These are phyloP conservation scores for Pristionchus exspectatus DNA, from an alignment of 2,888 invertebrate species.

Conservation along the genomic window DNA sequence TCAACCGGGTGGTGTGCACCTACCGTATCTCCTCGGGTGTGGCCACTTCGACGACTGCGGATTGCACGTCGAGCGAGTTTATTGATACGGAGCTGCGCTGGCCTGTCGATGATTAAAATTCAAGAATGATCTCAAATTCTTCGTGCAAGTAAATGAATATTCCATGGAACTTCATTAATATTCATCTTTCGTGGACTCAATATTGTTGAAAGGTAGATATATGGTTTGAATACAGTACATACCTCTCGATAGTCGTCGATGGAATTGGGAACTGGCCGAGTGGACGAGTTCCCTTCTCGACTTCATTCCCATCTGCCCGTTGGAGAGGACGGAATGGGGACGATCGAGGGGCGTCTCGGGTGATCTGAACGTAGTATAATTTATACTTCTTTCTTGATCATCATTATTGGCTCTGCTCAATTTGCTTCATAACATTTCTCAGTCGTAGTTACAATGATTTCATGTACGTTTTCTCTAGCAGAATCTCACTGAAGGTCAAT, in stretches of 20 bases:
- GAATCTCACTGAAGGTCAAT: no score
- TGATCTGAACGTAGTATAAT: not conserved
- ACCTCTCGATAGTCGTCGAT: constrained; percentile 31
- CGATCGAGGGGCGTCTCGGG: constrained; percentile 48
- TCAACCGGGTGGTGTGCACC: not conserved
- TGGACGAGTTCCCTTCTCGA: constrained; percentile 50
- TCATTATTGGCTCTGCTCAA: no score
- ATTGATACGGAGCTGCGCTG: constrained; percentile 40
- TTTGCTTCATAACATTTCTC: no score
- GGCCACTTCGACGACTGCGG: constrained; percentile 67
- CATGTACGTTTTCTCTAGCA: no score
- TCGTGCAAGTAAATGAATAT: no score
- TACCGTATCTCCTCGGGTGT: constrained; percentile 75
- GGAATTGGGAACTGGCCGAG: constrained; percentile 48
- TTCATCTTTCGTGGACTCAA: no score
- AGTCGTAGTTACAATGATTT: no score
- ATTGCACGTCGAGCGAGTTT: constrained; percentile 60
- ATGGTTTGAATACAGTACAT: not conserved
- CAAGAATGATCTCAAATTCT: no score
- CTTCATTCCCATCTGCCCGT: not conserved
- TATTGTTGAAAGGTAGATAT: no score
- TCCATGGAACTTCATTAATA: no score
- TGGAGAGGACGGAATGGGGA: not conserved
- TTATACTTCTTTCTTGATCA: no score
- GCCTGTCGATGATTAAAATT: not conserved